Conservation (phyloP, 2,888 invertebrate genomes). For the Macropis europaea region DNA sequence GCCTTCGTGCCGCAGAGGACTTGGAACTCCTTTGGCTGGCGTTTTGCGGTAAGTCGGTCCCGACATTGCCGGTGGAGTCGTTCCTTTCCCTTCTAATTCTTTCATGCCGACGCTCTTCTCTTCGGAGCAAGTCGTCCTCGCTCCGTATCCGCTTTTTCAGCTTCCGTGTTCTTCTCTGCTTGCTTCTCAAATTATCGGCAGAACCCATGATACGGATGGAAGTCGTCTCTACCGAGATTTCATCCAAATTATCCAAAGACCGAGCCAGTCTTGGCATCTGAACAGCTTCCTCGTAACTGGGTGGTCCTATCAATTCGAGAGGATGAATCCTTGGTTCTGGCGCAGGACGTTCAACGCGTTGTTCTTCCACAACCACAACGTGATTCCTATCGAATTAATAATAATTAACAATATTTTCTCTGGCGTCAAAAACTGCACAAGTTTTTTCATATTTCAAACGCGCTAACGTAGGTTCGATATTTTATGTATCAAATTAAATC, state of each 20-base stretch:
- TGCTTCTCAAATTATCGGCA: slow-evolving; percentile 70
- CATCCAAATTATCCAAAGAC: slow-evolving; percentile 73
- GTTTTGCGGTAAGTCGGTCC: slow-evolving; percentile 6
- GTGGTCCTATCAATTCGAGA: slow-evolving; percentile 85
- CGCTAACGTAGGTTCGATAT: no score
- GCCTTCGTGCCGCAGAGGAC: slow-evolving; percentile 6
- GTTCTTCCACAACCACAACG: slow-evolving; percentile 41
- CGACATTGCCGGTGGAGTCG: slow-evolving; percentile 44
- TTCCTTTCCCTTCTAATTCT: slow-evolving; percentile 61
- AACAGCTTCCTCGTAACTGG: slow-evolving; percentile 89
- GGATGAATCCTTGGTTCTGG: slow-evolving; percentile 82
- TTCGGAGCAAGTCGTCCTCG: slow-evolving; percentile 71
- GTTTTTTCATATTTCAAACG: no score
- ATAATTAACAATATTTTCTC: neutral
- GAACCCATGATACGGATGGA: slow-evolving; percentile 70
- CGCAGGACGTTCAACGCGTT: slow-evolving; percentile 51
- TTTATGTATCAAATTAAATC: no score
- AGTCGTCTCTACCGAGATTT: slow-evolving; percentile 67
- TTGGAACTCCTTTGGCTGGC: slow-evolving; percentile 15
- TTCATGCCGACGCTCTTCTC: slow-evolving; percentile 69
- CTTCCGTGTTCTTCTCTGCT: slow-evolving; percentile 65
- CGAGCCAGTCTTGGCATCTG: slow-evolving; percentile 85
- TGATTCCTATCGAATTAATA: slow-evolving; percentile 27
- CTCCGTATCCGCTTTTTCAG: slow-evolving; percentile 68
- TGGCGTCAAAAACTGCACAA: no score